phyloP scores from a whole-genome alignment of 1,140 invertebrate genomes.

The Dreissena polymorpha region DNA sequence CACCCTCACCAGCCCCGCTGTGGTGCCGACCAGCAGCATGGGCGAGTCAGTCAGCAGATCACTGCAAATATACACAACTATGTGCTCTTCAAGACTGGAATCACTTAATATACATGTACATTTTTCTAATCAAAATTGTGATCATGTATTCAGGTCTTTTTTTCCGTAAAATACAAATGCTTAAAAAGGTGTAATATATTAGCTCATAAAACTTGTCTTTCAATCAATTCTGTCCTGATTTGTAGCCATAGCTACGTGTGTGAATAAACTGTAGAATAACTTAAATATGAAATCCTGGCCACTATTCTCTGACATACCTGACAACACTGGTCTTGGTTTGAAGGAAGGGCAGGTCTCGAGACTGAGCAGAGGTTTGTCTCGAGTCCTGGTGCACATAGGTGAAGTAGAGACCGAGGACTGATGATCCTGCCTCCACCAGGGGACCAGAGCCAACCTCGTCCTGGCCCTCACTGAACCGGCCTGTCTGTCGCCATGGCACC shows the following conservation, averaged over 20 bases:
- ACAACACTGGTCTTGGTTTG: slow-evolving; percentile 57
- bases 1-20: slow-evolving; percentile 68
- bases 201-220: too few relatives aligned
- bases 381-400: slow-evolving; percentile 43
- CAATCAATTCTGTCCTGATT: too few relatives aligned
- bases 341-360: slow-evolving; percentile 57
- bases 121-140: too few relatives aligned
- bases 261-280: too few relatives aligned
- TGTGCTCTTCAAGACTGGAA: neutral
- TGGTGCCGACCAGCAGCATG: slow-evolving; percentile 70
- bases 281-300: too few relatives aligned
- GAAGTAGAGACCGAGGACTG: slow-evolving; percentile 69
- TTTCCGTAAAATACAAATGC: too few relatives aligned
- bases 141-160: too few relatives aligned
- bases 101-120: too few relatives aligned
- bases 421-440: slow-evolving; percentile 57
- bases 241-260: too few relatives aligned
- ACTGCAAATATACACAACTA: slow-evolving; percentile 29
- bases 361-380: slow-evolving; percentile 22
- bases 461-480: slow-evolving; percentile 5
- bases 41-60: slow-evolving; percentile 64
- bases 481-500: slow-evolving; percentile 61
- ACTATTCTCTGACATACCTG: slow-evolving; percentile 44
- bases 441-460: slow-evolving; percentile 22
- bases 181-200: too few relatives aligned